These are phyloP conservation scores for Pterobdella sp. DNA, from an alignment of 2,888 invertebrate genomes.

Conservation along the genomic window DNA sequence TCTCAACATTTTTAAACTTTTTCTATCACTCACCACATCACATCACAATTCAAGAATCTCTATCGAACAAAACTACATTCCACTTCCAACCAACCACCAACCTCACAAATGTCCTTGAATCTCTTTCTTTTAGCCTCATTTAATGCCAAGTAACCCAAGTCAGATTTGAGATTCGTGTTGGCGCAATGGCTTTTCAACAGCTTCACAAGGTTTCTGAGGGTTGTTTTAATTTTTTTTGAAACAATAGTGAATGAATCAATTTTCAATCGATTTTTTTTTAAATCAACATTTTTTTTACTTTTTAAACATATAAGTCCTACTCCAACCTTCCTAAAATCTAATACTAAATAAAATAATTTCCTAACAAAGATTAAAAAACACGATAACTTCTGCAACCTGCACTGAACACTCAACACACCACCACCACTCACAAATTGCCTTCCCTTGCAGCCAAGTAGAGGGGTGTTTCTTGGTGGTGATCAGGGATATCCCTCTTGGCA, in stretches of 20 bases:
- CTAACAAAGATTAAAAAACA: neutral
- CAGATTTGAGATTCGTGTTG: slow-evolving; percentile 92
- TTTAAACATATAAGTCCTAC: neutral
- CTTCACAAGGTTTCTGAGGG: slow-evolving; percentile 75
- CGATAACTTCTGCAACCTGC: too few species aligned
- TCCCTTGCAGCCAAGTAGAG: slow-evolving; percentile 90
- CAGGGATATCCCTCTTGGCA: slow-evolving; percentile 91
- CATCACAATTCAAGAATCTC: too few species aligned
- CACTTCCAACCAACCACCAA: too few species aligned
- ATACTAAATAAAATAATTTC: neutral
- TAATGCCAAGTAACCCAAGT: slow-evolving; percentile 87
- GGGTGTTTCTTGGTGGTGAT: slow-evolving; percentile 93
- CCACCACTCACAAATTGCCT: slow-evolving; percentile 59
- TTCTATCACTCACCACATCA: neutral
- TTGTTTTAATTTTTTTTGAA: neutral
- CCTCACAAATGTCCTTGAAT: slow-evolving; percentile 82
- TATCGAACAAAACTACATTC: too few species aligned
- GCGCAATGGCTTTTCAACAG: slow-evolving; percentile 82
- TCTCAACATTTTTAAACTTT: neutral
- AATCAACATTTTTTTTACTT: neutral
- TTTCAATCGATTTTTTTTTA: neutral
- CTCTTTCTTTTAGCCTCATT: slow-evolving; percentile 85
- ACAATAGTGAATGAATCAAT: neutral
- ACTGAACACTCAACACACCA: too few species aligned
- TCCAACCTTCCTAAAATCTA: neutral